A percentile compares a stretch with the other conserved stretches of the same genome.
Evolutionary conservation across 2,113 vertebrate species (phyloP).

Genomic region (Mohoua ochrocephala): DNA sequence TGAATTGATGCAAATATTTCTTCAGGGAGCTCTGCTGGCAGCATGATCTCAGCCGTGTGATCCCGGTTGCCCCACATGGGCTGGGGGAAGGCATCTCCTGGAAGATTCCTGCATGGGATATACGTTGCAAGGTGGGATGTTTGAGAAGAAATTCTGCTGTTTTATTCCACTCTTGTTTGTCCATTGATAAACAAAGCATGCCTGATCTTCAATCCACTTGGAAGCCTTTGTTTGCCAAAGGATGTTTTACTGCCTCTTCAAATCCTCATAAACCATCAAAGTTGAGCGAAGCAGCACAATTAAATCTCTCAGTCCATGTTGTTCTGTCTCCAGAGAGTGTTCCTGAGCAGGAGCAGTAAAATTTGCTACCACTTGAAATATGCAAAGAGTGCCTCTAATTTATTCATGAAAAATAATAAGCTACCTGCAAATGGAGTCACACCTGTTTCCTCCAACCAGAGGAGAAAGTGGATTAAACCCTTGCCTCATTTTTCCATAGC

Average conservation of each 20-base stretch:
- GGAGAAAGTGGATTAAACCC: slow-evolving; percentile 16
- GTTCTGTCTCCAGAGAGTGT: neutral
- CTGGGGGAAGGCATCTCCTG: neutral
- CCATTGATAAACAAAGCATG: neutral
- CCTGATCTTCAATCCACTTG: neutral
- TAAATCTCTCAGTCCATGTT: neutral
- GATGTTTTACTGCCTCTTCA: neutral
- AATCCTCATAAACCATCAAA: neutral
- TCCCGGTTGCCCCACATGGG: neutral
- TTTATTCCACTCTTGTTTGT: neutral
- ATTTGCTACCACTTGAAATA: neutral
- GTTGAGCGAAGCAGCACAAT: neutral
- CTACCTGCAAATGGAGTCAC: neutral
- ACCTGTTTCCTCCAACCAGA: slow-evolving; percentile 4
- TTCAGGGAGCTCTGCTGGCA: neutral
- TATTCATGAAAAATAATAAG: slow-evolving; percentile 12
- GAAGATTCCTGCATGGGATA: neutral
- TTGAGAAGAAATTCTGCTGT: neutral
- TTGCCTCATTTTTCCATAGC: neutral
- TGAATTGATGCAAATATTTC: neutral
- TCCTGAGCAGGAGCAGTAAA: neutral
- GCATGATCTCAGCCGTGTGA: neutral
- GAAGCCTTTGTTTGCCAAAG: neutral
- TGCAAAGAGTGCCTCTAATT: neutral
- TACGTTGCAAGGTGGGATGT: neutral